Evolutionary conservation across 2,888 invertebrate genomes (phyloP), one percentile per base, ranked within the genome.

Genomic region (Ceratothoa steindachneri): DNA sequence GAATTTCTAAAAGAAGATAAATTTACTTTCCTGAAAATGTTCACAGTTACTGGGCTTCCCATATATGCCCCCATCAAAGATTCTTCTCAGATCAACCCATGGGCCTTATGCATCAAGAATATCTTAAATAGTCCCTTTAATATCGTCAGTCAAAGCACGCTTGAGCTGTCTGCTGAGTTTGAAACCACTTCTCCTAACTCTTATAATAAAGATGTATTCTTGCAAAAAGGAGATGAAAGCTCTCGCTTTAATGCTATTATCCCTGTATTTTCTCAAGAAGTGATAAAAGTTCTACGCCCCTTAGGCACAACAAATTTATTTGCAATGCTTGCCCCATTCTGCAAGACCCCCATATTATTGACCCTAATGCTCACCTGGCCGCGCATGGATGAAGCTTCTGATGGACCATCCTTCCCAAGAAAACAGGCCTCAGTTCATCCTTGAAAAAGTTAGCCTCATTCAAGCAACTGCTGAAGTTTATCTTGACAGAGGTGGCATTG

Each of bases 331-430:
- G 71, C 66, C 9, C 73, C 77, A n/a, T 77, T 77, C 64, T 69
- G 73, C 31, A 77, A 31, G 74, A 77, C 30, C 74, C 77, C 12
- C 72, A 73, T n/a, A 67, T 77, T 5, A 68, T 77, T 41, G 72
- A 74, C 28, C 70, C 60, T 19, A 60, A 69, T 30, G 28, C 71
- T 9, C 77, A 77, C 55, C 27, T 77, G 77, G 53, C 24, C 55
- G 64, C 30, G 28, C 53, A n/a, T 77, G 77, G 77, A 52, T 69
- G 41, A 52, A 67, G 30, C 55, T 64, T 15, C 41, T 77, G 19
- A 29, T 30, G 41, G 77, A 77, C 7, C 66, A 74, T 30, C 75
- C 77, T 41, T 31, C 30, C 1, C 12, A 19, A 3, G 60, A 55
- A 1, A 30, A 53, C 9, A 55, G 76, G 22, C 71, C 76, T n/a